Conservation (phyloP, 2,113 vertebrate species). For the Oreochromis aureus region DNA sequence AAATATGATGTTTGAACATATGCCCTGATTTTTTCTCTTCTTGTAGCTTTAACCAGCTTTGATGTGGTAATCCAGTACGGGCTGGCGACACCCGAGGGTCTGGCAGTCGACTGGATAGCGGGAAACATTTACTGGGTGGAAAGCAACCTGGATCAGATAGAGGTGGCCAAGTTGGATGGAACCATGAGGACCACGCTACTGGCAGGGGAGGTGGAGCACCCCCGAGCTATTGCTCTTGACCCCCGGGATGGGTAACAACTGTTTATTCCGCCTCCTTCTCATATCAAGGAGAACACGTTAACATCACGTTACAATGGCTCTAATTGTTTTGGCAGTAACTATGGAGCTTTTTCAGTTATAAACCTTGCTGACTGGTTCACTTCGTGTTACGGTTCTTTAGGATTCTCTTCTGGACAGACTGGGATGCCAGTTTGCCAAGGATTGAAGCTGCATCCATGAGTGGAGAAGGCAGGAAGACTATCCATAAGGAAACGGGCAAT, state of each 20-base stretch:
- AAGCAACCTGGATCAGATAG: conserved; percentile 98
- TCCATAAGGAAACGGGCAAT: conserved; percentile 90
- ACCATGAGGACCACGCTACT: conserved; percentile 92
- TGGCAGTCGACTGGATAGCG: conserved; percentile 97
- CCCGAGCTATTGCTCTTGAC: conserved; percentile 91
- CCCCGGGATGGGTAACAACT: conserved; percentile 85
- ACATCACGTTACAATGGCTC: neutral
- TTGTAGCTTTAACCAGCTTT: conserved; percentile 80
- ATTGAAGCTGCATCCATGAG: conserved; percentile 98
- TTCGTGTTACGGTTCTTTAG: conserved; percentile 41
- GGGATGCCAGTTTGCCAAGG: conserved; percentile 92
- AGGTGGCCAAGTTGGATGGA: conserved; percentile 93
- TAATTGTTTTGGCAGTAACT: neutral
- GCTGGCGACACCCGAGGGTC: conserved; percentile 90
- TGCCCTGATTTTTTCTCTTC: neutral
- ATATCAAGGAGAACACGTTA: neutral
- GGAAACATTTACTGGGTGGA: conserved; percentile 99
- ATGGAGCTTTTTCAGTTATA: neutral
- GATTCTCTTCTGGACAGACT: conserved; percentile 97
- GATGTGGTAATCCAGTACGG: conserved; percentile 97
- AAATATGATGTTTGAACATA: neutral
- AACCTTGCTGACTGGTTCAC: neutral
- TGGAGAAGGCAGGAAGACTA: conserved; percentile 85
- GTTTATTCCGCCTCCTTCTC: neutral
- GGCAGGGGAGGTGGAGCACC: conserved; percentile 94